A percentile compares a stretch with the other conserved stretches of the same genome.
Evolutionary conservation across 2,888 invertebrate genomes (phyloP).

Genomic region (Bombylius major): DNA sequence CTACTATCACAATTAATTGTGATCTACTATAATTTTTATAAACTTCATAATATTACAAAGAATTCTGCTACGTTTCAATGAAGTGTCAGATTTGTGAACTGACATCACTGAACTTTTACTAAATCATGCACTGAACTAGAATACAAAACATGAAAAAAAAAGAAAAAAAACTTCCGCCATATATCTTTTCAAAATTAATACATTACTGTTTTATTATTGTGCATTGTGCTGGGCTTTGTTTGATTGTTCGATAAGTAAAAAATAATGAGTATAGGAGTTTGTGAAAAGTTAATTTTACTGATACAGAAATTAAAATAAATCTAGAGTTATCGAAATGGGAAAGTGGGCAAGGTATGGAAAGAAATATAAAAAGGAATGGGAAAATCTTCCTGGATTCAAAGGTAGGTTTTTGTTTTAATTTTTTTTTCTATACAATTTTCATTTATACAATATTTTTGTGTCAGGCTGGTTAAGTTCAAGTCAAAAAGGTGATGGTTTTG

Average conservation of each 20-base stretch:
- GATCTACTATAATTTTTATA: too few relatives aligned
- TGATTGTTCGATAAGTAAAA: too few relatives aligned
- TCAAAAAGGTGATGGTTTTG: not conserved
- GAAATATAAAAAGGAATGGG: not conserved
- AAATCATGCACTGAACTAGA: too few relatives aligned
- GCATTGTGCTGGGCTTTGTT: not conserved
- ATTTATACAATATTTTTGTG: not conserved
- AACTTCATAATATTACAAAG: too few relatives aligned
- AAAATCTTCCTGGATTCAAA: not conserved
- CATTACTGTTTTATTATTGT: not conserved
- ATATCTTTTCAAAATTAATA: not conserved
- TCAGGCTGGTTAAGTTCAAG: not conserved
- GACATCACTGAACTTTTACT: too few relatives aligned
- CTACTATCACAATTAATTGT: too few relatives aligned
- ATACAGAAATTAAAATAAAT: not conserved
- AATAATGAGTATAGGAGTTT: not conserved
- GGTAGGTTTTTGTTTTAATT: not conserved
- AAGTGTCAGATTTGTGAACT: too few relatives aligned
- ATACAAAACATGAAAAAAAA: not conserved
- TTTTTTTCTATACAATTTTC: not conserved
- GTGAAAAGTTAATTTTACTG: not conserved
- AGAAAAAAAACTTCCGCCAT: not conserved
- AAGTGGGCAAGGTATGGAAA: not conserved
- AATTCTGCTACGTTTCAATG: too few relatives aligned
- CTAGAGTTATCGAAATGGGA: not conserved